A percentile compares a stretch with the other conserved stretches of the same genome.
Evolutionary conservation across 2,113 vertebrate species (phyloP).

Genomic region (Grantiella picta): DNA sequence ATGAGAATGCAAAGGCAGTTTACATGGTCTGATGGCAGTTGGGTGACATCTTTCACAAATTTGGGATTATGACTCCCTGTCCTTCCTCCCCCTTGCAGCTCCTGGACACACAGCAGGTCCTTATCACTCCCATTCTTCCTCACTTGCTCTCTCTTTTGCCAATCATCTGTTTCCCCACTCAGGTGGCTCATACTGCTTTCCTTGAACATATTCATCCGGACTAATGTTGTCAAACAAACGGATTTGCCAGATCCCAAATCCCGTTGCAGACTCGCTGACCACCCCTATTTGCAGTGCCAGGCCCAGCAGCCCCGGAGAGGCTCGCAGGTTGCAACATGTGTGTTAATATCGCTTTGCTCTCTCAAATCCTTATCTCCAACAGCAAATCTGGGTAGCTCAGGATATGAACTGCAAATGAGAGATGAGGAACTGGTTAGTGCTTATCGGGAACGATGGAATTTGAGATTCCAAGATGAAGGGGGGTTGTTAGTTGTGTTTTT

Average conservation of each 20-base stretch:
- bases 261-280: background rate
- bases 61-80: background rate
- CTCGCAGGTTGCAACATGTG: background rate
- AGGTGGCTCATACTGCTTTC: background rate
- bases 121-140: rapidly evolving
- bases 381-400: conserved; percentile 31
- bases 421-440: conserved; percentile 21
- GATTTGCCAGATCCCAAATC: background rate
- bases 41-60: background rate
- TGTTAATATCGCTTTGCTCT: background rate
- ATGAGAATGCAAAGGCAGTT: background rate
- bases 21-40: background rate
- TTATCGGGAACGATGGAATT: conserved; percentile 32
- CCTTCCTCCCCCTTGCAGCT: background rate
- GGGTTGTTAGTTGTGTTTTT: background rate
- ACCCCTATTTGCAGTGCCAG: background rate
- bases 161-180: background rate
- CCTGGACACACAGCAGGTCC: rapidly evolving
- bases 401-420: conserved; percentile 52
- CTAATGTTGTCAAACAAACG: background rate
- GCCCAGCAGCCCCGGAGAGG: background rate
- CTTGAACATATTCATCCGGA: background rate
- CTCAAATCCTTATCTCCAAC: conserved; percentile 32
- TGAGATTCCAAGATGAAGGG: conserved; percentile 26
- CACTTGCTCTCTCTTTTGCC: background rate